Conservation (phyloP, 1,140 invertebrate species). For the Drosophila pachea region DNA sequence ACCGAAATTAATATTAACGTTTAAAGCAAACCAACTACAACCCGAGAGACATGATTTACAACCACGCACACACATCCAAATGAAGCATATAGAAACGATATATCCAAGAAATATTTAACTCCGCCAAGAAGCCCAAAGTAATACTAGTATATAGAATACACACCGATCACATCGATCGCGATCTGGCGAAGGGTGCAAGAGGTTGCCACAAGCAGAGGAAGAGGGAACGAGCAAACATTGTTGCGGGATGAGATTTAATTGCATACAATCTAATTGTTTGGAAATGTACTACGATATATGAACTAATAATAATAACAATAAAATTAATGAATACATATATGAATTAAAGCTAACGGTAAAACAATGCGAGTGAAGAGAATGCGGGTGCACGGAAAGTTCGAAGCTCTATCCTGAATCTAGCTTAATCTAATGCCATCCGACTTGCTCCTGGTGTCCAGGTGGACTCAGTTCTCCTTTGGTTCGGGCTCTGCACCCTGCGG, state of each 20-base stretch:
- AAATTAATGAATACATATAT: conserved; percentile 59
- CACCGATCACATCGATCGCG: conserved; percentile 28
- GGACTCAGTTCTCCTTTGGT: not conserved
- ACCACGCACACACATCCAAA: conserved; percentile 64
- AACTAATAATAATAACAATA: conserved; percentile 14
- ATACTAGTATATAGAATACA: conserved; percentile 11
- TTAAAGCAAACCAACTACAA: conserved; percentile 31
- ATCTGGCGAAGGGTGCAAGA: not conserved
- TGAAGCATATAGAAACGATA: conserved; percentile 40
- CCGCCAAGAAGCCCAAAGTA: conserved; percentile 6
- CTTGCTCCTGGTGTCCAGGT: too few relatives aligned
- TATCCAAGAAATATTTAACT: conserved; percentile 46
- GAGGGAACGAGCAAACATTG: conserved; percentile 35
- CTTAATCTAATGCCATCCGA: too few relatives aligned
- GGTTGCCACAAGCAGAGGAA: not conserved
- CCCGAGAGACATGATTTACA: conserved; percentile 75
- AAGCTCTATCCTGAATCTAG: too few relatives aligned
- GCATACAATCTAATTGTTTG: conserved; percentile 77
- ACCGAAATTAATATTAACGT: conserved; percentile 25
- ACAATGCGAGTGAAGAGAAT: conserved; percentile 52
- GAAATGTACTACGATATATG: conserved; percentile 67
- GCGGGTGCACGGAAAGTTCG: too few relatives aligned
- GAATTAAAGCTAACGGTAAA: conserved; percentile 71
- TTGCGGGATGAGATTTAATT: conserved; percentile 62
- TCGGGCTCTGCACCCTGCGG: not conserved